Base-by-base conservation (phyloP, 1,140 invertebrate genomes). In the Sipha flava region DNA sequence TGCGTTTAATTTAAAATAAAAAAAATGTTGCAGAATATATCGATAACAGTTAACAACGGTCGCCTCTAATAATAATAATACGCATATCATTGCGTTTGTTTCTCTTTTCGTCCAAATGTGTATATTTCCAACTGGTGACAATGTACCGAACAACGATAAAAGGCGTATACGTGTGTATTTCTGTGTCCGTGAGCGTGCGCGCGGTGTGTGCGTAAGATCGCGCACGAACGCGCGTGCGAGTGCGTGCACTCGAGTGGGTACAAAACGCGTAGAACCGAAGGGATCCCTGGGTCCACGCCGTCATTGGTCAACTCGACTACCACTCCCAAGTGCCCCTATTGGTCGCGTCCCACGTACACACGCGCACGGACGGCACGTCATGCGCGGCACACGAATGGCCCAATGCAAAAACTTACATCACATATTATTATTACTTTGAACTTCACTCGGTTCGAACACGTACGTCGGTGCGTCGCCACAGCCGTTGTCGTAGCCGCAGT, bases 251-350 rank as follows among this genome's bases (percentile, higher is more conserved):
- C 3, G 0, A 18, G 6, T 14, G 0, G 12, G 64, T 18, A n/a
- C n/a, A n/a, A n/a, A n/a, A n/a, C n/a, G n/a, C 37, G 64, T 43
- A 66, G 64, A 37, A 37, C 40, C 64, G 21, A 43, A n/a, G 37
- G n/a, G n/a, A 16, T 18, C 29, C 62, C 34, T 29, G 29, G 7
- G n/a, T 29, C 2, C 64, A 21, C 37, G 37, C 34, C 37, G 37
- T 29, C 37, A 66, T 66, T 66, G 64, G 64, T 66, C 64, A 37
- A 23, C 37, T 21, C 14, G 52, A 34, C 26, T 34, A 77, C 73
- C 73, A 77, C 73, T 77, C 73, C 73, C 73, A 59, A 10, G n/a
- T 37, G 31, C 31, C 73, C 52, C 52, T 40, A 77, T 77, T 77
- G 73, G 73, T 77, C 34, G 49, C 73, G 34, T 29, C 73, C 73